Percentiles rank a stretch among this genome's conserved stretches.
These are phyloP conservation scores for Hassar affinis DNA, from an alignment of 2,113 vertebrate species.

Conservation along the genomic window DNA sequence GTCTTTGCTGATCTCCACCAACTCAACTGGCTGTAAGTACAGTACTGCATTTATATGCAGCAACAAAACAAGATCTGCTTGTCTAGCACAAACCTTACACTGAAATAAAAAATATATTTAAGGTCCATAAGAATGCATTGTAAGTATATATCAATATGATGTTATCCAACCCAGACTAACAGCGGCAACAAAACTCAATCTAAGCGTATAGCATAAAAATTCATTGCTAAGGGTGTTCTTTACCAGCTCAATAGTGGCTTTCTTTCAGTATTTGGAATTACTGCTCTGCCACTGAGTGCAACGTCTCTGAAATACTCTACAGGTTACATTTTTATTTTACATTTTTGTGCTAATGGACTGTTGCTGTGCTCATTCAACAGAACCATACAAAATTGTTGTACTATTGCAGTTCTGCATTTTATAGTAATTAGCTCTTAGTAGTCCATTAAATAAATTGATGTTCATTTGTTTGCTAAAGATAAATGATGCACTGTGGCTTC, in stretches of 20 bases:
- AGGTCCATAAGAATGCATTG: too few relatives aligned
- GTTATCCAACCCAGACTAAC: neutral
- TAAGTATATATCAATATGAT: neutral
- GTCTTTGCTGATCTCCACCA: slow-evolving; percentile 71
- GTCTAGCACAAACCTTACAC: neutral
- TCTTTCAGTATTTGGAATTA: neutral
- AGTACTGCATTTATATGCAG: neutral
- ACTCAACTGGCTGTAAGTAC: slow-evolving; percentile 76
- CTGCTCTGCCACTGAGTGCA: neutral
- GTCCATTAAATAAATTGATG: neutral
- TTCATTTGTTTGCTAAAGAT: neutral
- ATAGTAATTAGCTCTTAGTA: neutral
- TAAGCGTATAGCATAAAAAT: neutral
- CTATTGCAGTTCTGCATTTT: neutral
- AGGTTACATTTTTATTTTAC: neutral
- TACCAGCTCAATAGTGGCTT: neutral
- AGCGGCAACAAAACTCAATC: neutral
- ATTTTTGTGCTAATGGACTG: neutral
- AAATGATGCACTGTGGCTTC: neutral
- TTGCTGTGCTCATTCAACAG: neutral
- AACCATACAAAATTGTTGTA: too few relatives aligned
- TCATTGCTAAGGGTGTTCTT: neutral
- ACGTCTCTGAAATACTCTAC: neutral
- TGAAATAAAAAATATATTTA: neutral
- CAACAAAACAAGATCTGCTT: neutral